phyloP scores from a whole-genome alignment of 2,888 invertebrate genomes.

The Rotaria socialis region DNA sequence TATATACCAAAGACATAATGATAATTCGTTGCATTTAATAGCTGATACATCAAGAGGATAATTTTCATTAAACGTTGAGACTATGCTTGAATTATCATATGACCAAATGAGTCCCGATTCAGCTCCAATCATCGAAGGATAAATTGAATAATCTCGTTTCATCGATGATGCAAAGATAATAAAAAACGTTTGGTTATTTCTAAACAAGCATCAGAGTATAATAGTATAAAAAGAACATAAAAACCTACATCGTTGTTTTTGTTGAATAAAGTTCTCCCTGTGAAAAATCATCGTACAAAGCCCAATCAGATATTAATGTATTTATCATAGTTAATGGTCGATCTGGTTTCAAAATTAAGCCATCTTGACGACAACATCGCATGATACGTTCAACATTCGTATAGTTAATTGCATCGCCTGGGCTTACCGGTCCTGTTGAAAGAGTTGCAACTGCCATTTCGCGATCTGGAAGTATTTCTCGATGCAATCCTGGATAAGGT shows the following conservation, averaged over 20 bases:
- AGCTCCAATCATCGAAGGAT: neutral
- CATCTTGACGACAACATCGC: conserved; percentile 49
- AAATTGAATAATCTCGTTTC: neutral
- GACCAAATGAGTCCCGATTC: neutral
- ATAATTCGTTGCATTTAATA: no score
- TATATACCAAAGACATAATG: no score
- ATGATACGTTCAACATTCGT: conserved; percentile 50
- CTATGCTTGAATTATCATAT: neutral
- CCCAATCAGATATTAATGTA: neutral
- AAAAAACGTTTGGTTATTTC: neutral
- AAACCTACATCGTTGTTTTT: neutral
- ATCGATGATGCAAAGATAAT: neutral
- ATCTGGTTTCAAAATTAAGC: conserved; percentile 39
- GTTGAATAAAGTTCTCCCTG: neutral
- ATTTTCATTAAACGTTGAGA: neutral
- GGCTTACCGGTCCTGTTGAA: conserved; percentile 53
- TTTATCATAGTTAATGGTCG: conserved; percentile 50
- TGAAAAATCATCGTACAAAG: neutral
- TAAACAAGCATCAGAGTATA: neutral
- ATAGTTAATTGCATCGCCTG: conserved; percentile 51
- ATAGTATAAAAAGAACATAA: neutral
- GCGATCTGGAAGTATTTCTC: conserved; percentile 31
- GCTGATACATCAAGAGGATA: no score
- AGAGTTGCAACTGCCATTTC: conserved; percentile 40
- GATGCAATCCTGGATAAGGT: conserved; percentile 47